Base-by-base conservation (phyloP, 2,113 vertebrate genomes). In the Rhipidura dahli region DNA sequence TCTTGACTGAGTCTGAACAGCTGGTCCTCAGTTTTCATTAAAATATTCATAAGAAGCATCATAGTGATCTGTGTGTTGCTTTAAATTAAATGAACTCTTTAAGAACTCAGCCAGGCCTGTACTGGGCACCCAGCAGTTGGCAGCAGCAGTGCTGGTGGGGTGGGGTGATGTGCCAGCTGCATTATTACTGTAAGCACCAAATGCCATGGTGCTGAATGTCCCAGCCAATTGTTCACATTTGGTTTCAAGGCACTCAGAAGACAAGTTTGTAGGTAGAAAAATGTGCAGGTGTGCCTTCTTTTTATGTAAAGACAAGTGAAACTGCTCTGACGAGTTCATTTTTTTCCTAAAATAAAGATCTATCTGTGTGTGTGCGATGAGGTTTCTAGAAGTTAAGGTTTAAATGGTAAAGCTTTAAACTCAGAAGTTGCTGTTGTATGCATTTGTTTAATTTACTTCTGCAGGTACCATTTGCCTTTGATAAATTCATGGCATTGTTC, bases 1-100 rank as follows among this genome's bases (percentile, higher is more conserved):
- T 88, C 24, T 76, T 85, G 35, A 45, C 23, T 66, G 18, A 86
- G 33, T 65, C 54, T 65, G 82, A 77, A 88, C 42, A 77, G 21
- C 54, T 69, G 40, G 30, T 90, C 56, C 51, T 93, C 54, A 87
- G 24, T 84, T 93, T 91, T 65, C 83, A 87, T 91, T 95, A 91
- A 94, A 94, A 60, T 94, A 54, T 53, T 80, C 6, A 0, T 44
- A 60, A 75, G 37, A 56, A 84, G 44, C 61, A 57, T 79, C 51
- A 10, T 8, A 37, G 28, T 63, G 53, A 8, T 21, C 50, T 64
- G 40, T 87, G 56, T 40, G 64, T 92, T 87, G 33, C 24, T 78
- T 83, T 72, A 33, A 59, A 42, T 56, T 42, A 49, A 50, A 49
- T 30, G 20, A 82, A 13, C 21, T 31, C 45, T 56, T 11, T 5